Conservation (phyloP, 2,797 vertebrate species). For the Nannoperca obscura region DNA sequence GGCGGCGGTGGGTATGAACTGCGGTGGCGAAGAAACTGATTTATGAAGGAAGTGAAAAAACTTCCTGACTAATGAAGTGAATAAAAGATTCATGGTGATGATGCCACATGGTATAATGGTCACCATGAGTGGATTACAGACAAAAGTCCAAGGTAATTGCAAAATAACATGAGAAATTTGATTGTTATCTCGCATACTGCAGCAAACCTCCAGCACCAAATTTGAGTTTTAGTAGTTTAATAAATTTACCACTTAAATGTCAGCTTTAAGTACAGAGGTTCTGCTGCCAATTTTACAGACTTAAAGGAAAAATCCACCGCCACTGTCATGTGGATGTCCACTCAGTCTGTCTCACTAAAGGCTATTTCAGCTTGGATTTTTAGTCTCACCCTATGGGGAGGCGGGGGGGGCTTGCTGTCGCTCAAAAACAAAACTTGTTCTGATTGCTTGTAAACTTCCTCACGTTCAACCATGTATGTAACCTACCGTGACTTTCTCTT, state of each 20-base stretch:
- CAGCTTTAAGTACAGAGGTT: conserved; percentile 6
- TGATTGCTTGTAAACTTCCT: too few relatives aligned
- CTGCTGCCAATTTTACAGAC: conserved; percentile 7
- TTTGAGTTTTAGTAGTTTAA: conserved; percentile 4
- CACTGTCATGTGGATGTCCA: too few relatives aligned
- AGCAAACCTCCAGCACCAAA: neutral
- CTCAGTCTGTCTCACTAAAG: too few relatives aligned
- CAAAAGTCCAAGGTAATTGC: conserved; percentile 13
- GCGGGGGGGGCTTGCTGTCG: too few relatives aligned
- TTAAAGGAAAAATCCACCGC: too few relatives aligned
- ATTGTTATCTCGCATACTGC: neutral
- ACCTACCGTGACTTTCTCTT: too few relatives aligned
- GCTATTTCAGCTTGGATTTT: too few relatives aligned
- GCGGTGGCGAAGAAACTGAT: conserved; percentile 61
- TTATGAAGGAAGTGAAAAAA: conserved; percentile 57
- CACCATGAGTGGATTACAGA: conserved; percentile 46
- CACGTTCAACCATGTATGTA: too few relatives aligned
- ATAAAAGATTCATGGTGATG: conserved; percentile 64
- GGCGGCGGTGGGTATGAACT: conserved; percentile 32
- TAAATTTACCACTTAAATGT: neutral
- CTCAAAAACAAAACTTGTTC: too few relatives aligned
- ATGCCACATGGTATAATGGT: conserved; percentile 47
- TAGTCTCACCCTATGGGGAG: too few relatives aligned
- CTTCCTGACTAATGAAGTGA: conserved; percentile 69
- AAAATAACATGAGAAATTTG: conserved; percentile 7